These are phyloP conservation scores for Orthosia gracilis DNA, from an alignment of 2,888 invertebrate genomes.

Conservation along the genomic window DNA sequence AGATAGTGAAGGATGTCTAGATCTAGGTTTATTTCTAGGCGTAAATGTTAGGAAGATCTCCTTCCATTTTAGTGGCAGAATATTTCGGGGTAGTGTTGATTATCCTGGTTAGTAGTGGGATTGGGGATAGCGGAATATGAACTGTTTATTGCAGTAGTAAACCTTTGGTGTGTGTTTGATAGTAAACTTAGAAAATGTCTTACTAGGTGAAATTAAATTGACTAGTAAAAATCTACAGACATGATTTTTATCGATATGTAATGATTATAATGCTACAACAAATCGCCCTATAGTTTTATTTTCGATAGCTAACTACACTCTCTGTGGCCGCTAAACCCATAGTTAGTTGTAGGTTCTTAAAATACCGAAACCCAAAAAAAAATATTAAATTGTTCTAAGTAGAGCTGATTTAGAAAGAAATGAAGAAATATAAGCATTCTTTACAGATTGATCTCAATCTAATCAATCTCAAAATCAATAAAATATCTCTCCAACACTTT, in stretches of 20 bases:
- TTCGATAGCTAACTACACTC: too few relatives aligned
- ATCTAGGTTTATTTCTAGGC: constrained; percentile 22
- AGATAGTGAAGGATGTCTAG: constrained; percentile 33
- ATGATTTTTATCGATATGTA: neutral
- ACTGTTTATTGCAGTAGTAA: constrained; percentile 9
- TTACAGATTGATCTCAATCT: neutral
- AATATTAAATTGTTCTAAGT: too few relatives aligned
- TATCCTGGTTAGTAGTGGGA: constrained; percentile 3
- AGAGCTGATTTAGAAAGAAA: too few relatives aligned
- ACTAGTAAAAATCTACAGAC: neutral
- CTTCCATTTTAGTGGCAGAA: neutral
- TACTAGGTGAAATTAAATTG: neutral
- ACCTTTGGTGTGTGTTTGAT: neutral
- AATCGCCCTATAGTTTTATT: too few relatives aligned
- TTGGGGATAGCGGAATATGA: neutral
- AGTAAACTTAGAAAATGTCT: neutral
- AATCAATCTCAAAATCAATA: constrained; percentile 3
- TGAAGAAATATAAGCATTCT: neutral
- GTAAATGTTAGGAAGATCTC: constrained; percentile 7
- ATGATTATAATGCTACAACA: too few relatives aligned
- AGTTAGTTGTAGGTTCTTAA: too few relatives aligned
- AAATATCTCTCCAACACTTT: neutral
- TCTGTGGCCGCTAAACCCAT: too few relatives aligned
- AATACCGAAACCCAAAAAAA: too few relatives aligned
- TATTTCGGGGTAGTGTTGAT: neutral